Base-by-base conservation (phyloP, 2,113 vertebrate species). In the Prionailurus viverrinus region DNA sequence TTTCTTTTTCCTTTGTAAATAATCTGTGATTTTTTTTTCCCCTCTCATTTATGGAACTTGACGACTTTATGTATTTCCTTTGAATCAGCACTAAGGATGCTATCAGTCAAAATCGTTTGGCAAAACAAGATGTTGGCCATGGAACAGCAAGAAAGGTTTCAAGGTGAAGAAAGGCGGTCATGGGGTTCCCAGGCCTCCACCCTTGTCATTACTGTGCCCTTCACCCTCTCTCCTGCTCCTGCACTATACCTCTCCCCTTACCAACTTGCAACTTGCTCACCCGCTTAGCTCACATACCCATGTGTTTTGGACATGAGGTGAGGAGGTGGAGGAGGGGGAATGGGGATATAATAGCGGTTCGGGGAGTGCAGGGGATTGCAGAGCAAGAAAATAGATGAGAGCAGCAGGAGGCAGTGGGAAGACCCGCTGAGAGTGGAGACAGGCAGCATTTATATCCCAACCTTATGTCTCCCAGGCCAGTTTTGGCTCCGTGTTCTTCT, bases 401-500 rank as follows among this genome's bases (percentile, higher is more conserved):
- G 78, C 97, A 97, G 97, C 97, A 97, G 98, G 97, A 96, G 92
- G 97, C 88, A 16, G 97, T 96, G 95, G 97, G 97, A 93, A 97
- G 97, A 68, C 97, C 96, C 93, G 95, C 98, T 94, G 98, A 71
- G 98, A 94, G 66, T 29, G 5, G 87, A 97, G 97, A 98, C 97
- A 97, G 55, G 96, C 91, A 83, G 89, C 97, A 98, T 98, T 98
- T 98, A 98, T 98, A 98, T 97, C 97, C 81, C 97, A 97, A 71
- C 98, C 97, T 97, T 97, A 91, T 98, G 98, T 97, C 97, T 98
- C 97, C 97, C 93, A 89, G 97, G 97, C 95, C 97, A 97, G 94
- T 89, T 95, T 90, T 93, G 98, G 97, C 95, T 98, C 94, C 3
- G 36, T 61, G 3, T 58, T 83, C 95, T 90, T 95, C 88, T 93